These are phyloP conservation scores for Caenorhabditis sp. DNA, from an alignment of 2,888 invertebrate species.

Conservation along the genomic window DNA sequence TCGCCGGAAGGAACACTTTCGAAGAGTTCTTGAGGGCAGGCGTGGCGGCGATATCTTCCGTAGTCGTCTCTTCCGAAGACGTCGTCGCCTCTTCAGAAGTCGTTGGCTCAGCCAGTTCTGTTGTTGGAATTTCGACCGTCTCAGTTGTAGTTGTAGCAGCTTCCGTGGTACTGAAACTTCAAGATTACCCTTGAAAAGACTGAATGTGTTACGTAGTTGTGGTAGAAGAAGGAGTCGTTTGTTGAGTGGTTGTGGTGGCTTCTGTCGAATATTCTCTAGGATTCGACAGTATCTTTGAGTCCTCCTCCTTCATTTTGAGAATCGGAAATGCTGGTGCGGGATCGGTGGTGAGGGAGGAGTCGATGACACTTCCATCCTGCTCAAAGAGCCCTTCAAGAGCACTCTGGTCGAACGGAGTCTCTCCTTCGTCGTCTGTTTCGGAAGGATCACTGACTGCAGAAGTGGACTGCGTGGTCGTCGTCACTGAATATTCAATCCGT, in stretches of 20 bases:
- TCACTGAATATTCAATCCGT: too few relatives aligned
- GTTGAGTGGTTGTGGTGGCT: slow-evolving; percentile 12
- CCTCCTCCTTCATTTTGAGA: slow-evolving; percentile 51
- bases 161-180: background rate
- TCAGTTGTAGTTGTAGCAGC: slow-evolving; percentile 2
- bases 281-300: slow-evolving; percentile 38
- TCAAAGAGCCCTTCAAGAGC: slow-evolving; percentile 52
- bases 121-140: slow-evolving; percentile 2
- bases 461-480: slow-evolving; percentile 16
- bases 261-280: background rate
- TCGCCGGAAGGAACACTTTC: slow-evolving; percentile 48
- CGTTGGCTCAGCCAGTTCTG: background rate
- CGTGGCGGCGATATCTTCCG: slow-evolving; percentile 15
- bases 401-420: slow-evolving; percentile 54
- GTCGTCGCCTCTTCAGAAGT: slow-evolving; percentile 17
- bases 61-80: slow-evolving; percentile 21
- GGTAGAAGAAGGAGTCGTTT: background rate
- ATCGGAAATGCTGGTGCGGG: slow-evolving; percentile 50
- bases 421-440: slow-evolving; percentile 41
- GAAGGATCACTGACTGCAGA: slow-evolving; percentile 33
- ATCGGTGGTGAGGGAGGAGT: slow-evolving; percentile 17
- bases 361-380: slow-evolving; percentile 55
- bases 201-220: background rate
- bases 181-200: background rate
- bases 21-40: slow-evolving; percentile 38